Conservation (phyloP, 2,113 vertebrate species). For the Nymphicus hollandicus region DNA sequence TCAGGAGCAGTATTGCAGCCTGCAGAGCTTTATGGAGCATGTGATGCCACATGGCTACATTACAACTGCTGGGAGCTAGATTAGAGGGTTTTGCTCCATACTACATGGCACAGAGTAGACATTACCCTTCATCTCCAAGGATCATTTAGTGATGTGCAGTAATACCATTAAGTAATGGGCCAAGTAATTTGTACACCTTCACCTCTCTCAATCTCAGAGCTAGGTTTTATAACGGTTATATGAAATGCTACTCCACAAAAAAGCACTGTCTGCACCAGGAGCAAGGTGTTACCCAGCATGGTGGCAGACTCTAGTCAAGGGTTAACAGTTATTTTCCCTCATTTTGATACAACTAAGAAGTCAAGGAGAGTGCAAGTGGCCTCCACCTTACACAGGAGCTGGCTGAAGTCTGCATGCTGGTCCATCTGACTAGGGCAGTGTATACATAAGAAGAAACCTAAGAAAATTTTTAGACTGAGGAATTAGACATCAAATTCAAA, state of each 20-base stretch:
- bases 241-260: not conserved
- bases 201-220: not conserved
- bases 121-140: not conserved
- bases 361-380: not conserved
- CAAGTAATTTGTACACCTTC: not conserved
- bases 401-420: not conserved
- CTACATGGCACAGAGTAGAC: not conserved
- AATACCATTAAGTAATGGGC: not conserved
- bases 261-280: not conserved
- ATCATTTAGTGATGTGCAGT: not conserved
- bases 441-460: not conserved
- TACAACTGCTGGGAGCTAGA: not conserved
- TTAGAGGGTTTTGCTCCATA: not conserved
- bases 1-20: not conserved
- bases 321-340: not conserved
- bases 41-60: not conserved
- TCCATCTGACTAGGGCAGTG: not conserved
- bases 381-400: not conserved
- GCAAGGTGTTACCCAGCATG: not conserved
- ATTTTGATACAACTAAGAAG: not conserved
- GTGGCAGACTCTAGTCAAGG: not conserved
- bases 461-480: not conserved
- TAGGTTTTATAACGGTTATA: not conserved
- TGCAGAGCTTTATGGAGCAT: not conserved
- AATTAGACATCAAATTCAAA: not conserved